Percentiles rank a stretch among this genome's conserved stretches.
Conservation (phyloP, 1,140 invertebrate species). For the Conus ventricosus region DNA sequence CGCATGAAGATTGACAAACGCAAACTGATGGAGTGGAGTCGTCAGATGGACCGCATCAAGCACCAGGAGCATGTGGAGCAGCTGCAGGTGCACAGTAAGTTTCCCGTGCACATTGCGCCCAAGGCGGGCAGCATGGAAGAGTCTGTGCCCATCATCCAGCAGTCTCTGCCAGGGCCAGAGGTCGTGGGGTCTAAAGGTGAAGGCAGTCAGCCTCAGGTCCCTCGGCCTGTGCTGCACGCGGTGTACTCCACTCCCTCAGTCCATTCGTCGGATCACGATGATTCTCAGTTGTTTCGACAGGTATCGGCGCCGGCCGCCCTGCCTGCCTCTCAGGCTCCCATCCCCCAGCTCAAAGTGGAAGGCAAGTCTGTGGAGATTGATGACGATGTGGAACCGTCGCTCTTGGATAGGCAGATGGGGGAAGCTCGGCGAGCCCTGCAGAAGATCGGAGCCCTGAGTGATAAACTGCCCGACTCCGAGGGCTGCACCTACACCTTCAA, state of each 20-base stretch:
- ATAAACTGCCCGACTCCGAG: slow-evolving; percentile 49
- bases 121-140: slow-evolving; percentile 19
- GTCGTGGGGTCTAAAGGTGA: neutral
- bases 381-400: neutral
- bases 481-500: slow-evolving; percentile 54
- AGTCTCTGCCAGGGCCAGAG: slow-evolving; percentile 7
- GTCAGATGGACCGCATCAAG: slow-evolving; percentile 43
- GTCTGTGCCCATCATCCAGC: neutral
- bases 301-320: slow-evolving; percentile 31
- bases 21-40: slow-evolving; percentile 47
- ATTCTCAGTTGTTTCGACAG: slow-evolving; percentile 15
- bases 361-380: slow-evolving; percentile 7
- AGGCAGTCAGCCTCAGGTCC: neutral
- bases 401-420: neutral
- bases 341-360: slow-evolving; percentile 23
- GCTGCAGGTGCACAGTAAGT: slow-evolving; percentile 43
- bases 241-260: neutral
- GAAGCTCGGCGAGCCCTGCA: slow-evolving; percentile 55
- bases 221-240: neutral
- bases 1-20: slow-evolving; percentile 49
- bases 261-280: neutral
- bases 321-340: neutral
- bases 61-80: slow-evolving; percentile 37
- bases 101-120: slow-evolving; percentile 40
- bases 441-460: slow-evolving; percentile 62